Conservation (phyloP, 2,113 vertebrate genomes). For the Microcebus ravelobensis region DNA sequence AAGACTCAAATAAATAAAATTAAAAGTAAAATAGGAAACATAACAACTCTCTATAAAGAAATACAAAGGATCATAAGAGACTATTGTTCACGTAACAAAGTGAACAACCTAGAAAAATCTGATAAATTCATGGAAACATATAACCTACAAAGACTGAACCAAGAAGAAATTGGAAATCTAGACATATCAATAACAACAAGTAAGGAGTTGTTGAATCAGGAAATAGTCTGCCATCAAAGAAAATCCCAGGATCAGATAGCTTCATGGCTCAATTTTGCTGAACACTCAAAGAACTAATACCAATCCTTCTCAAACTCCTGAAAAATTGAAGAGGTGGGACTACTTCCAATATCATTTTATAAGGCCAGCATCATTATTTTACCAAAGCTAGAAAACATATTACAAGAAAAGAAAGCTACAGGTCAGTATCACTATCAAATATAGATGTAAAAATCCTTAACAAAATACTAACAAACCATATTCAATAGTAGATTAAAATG, state of each 20-base stretch:
- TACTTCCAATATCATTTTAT: not conserved
- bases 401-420: not conserved
- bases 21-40: not conserved
- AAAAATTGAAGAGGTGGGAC: not conserved
- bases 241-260: not conserved
- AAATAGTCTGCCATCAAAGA: not conserved
- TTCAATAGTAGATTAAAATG: not conserved
- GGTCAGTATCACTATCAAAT: not conserved
- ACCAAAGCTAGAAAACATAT: not conserved
- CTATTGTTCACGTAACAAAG: too few relatives aligned
- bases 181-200: not conserved
- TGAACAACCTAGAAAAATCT: not conserved
- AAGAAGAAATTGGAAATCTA: not conserved
- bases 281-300: not conserved
- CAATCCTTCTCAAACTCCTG: not conserved
- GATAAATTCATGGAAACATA: not conserved
- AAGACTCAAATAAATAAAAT: not conserved
- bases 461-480: not conserved
- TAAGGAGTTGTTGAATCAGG: not conserved
- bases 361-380: not conserved
- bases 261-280: not conserved
- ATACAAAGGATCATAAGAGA: not conserved
- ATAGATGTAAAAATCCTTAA: not conserved
- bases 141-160: not conserved
- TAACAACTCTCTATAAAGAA: not conserved